Evolutionary conservation across 2,113 vertebrate species (phyloP).

Genomic region (Bungarus multicinctus): DNA sequence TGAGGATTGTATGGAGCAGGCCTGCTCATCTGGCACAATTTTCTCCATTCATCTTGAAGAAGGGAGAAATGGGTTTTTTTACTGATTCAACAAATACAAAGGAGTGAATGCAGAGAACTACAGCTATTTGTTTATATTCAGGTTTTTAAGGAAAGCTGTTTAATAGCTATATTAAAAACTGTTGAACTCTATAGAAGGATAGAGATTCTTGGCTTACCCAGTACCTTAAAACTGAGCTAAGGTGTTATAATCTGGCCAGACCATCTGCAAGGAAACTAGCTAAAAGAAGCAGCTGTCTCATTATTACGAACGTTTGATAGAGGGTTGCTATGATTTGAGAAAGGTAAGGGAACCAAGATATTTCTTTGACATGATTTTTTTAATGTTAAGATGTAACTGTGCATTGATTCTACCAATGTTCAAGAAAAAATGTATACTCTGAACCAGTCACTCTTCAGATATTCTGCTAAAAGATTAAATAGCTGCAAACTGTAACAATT

Average conservation of each 20-base stretch:
- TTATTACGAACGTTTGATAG: neutral
- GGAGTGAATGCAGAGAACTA: neutral
- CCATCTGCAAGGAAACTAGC: neutral
- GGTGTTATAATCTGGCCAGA: neutral
- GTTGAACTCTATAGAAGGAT: conserved; percentile 9
- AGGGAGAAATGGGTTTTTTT: neutral
- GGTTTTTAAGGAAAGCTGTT: conserved; percentile 5
- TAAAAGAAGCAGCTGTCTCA: neutral
- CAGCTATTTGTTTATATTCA: conserved; percentile 1
- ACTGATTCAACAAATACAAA: conserved; percentile 22
- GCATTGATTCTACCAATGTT: neutral
- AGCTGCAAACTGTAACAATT: neutral
- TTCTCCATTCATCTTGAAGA: neutral
- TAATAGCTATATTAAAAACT: conserved; percentile 8
- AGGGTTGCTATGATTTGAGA: neutral
- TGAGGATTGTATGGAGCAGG: neutral
- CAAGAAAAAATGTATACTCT: neutral
- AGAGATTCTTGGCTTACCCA: neutral
- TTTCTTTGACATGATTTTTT: neutral
- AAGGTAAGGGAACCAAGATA: neutral
- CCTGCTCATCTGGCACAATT: conserved; percentile 31
- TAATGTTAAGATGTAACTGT: neutral
- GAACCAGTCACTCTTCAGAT: neutral
- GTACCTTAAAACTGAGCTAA: neutral
- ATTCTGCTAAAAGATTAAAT: neutral